Conservation (phyloP, 2,113 vertebrate genomes). For the Macrotis lagotis region DNA sequence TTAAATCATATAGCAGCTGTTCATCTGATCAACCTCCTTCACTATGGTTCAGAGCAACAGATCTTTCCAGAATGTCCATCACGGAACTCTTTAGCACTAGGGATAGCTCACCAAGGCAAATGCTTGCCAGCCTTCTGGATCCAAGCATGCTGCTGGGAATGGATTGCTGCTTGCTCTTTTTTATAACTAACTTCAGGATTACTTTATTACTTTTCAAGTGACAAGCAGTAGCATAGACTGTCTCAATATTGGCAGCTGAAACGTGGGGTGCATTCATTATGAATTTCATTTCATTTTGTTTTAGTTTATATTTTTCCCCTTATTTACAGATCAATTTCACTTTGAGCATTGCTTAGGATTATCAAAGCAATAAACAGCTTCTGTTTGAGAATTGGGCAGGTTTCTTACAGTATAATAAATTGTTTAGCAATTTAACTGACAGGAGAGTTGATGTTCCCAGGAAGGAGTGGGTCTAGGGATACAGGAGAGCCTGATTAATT, state of each 20-base stretch:
- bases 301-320: not conserved
- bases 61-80: not conserved
- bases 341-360: not conserved
- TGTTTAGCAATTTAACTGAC: not conserved
- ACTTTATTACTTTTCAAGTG: conserved; percentile 70
- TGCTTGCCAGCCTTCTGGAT: not conserved
- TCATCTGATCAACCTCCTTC: not conserved
- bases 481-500: not conserved
- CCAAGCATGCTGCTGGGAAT: not conserved
- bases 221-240: conserved; percentile 65
- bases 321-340: not conserved
- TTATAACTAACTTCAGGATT: conserved; percentile 51
- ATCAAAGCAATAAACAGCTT: not conserved
- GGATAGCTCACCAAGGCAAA: not conserved
- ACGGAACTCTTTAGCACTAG: not conserved
- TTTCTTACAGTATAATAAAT: not conserved
- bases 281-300: conserved; percentile 50
- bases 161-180: conserved; percentile 19
- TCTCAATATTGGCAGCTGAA: conserved; percentile 47
- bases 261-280: conserved; percentile 58
- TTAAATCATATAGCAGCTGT: not conserved
- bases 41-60: not conserved
- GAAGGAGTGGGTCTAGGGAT: not conserved
- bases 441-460: not conserved
- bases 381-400: not conserved